Evolutionary conservation across 1,140 invertebrate genomes (phyloP).

Genomic region (Leptonema lineaticorne): DNA sequence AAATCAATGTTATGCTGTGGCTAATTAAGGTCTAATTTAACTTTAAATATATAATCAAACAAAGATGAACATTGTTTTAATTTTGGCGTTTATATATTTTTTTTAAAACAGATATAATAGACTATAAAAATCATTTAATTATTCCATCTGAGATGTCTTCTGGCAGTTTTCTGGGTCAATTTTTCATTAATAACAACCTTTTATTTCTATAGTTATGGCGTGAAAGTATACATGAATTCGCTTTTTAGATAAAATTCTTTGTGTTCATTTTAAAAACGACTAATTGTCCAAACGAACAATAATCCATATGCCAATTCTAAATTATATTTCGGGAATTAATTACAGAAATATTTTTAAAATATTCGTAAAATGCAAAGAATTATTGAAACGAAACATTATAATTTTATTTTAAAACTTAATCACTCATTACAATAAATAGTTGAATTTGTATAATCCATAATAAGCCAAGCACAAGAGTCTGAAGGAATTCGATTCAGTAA

Average conservation of each 20-base stretch:
- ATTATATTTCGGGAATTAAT: too few relatives aligned
- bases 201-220: too few relatives aligned
- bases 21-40: slow-evolving; percentile 41
- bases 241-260: too few relatives aligned
- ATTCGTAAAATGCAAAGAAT: too few relatives aligned
- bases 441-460: slow-evolving; percentile 12
- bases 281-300: too few relatives aligned
- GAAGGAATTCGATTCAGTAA: not conserved
- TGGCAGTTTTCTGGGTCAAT: too few relatives aligned
- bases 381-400: not conserved
- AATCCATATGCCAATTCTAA: too few relatives aligned
- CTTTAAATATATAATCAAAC: slow-evolving; percentile 41
- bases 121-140: not conserved
- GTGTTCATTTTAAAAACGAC: too few relatives aligned
- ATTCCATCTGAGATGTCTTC: not conserved
- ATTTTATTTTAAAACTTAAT: not conserved
- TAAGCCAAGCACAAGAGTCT: slow-evolving; percentile 10
- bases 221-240: too few relatives aligned
- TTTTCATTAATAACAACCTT: too few relatives aligned
- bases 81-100: not conserved
- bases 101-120: not conserved
- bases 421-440: slow-evolving; percentile 21
- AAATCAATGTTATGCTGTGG: slow-evolving; percentile 39
- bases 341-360: too few relatives aligned
- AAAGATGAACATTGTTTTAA: slow-evolving; percentile 14